These are phyloP conservation scores for Busseola fusca DNA, from an alignment of 2,888 invertebrate genomes.

Conservation along the genomic window DNA sequence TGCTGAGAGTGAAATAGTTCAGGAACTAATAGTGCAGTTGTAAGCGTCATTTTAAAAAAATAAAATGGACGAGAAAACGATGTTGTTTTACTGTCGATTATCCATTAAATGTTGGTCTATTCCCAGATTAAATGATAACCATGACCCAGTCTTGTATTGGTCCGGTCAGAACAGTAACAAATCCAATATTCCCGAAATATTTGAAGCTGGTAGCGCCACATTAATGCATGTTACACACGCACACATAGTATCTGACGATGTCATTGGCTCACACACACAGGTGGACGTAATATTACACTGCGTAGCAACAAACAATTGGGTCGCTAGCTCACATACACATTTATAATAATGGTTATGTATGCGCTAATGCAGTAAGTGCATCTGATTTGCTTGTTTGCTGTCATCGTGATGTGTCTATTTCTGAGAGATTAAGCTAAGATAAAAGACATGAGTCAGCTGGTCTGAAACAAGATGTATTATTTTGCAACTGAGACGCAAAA, in stretches of 20 bases:
- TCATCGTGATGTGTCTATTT: conserved; percentile 50
- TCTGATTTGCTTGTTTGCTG: conserved; percentile 51
- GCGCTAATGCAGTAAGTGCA: conserved; percentile 46
- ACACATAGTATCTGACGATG: conserved; percentile 33
- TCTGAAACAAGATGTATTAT: conserved; percentile 3
- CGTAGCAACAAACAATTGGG: conserved; percentile 54
- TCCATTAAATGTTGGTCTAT: conserved; percentile 29
- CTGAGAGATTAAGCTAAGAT: conserved; percentile 39
- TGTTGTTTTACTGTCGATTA: conserved; percentile 22
- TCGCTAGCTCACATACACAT: conserved; percentile 42
- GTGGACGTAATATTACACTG: conserved; percentile 20
- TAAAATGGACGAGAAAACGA: conserved; percentile 13
- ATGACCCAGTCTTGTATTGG: conserved; percentile 43
- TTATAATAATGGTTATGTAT: conserved; percentile 37
- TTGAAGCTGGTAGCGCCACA: conserved; percentile 29
- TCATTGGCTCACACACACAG: conserved; percentile 41
- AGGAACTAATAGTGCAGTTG: background rate
- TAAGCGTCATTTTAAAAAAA: background rate
- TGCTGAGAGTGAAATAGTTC: conserved; percentile 12
- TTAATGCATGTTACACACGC: conserved; percentile 34
- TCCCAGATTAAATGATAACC: conserved; percentile 25
- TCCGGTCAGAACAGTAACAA: conserved; percentile 24
- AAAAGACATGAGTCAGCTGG: conserved; percentile 38
- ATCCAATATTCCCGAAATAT: conserved; percentile 50
- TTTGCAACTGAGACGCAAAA: conserved; percentile 5